Percentiles rank a stretch among this genome's conserved stretches.
These are phyloP conservation scores for Aspidapion aeneum DNA, from an alignment of 2,888 invertebrate genomes.

Conservation along the genomic window DNA sequence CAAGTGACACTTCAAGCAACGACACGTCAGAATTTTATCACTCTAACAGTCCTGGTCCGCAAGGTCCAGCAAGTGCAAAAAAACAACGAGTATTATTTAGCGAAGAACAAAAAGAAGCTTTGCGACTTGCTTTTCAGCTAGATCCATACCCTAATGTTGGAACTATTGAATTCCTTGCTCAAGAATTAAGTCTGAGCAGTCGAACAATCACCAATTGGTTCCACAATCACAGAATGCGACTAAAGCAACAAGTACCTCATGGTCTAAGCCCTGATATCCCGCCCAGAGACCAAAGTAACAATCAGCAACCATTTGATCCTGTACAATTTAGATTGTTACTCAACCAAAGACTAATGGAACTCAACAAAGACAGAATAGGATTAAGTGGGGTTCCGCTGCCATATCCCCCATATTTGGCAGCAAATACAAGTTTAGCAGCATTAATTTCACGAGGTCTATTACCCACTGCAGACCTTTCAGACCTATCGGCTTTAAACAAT, in stretches of 20 bases:
- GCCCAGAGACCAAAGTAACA: conserved; percentile 69
- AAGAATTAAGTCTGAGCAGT: conserved; percentile 85
- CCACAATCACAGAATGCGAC: conserved; percentile 97
- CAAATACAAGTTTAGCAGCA: conserved; percentile 72
- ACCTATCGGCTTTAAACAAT: conserved; percentile 33
- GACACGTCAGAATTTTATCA: conserved; percentile 87
- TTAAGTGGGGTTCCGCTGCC: conserved; percentile 72
- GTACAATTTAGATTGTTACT: conserved; percentile 86
- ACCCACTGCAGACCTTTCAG: conserved; percentile 45
- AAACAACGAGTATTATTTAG: conserved; percentile 96
- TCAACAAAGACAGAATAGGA: conserved; percentile 82
- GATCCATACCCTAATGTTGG: conserved; percentile 97
- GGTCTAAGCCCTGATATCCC: conserved; percentile 62
- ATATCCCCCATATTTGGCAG: conserved; percentile 75
- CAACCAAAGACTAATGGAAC: conserved; percentile 83
- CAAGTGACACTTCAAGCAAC: conserved; percentile 83
- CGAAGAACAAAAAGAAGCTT: conserved; percentile 96
- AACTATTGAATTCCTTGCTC: conserved; percentile 92
- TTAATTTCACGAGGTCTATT: conserved; percentile 66
- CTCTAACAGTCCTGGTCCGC: conserved; percentile 76
- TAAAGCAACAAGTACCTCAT: conserved; percentile 57
- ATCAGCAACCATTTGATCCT: conserved; percentile 76
- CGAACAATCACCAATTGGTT: conserved; percentile 99
- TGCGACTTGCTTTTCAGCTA: conserved; percentile 88
- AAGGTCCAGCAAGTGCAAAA: conserved; percentile 80